Evolutionary conservation across 2,888 invertebrate genomes (phyloP).

Genomic region (Rhabditoides inermis): DNA sequence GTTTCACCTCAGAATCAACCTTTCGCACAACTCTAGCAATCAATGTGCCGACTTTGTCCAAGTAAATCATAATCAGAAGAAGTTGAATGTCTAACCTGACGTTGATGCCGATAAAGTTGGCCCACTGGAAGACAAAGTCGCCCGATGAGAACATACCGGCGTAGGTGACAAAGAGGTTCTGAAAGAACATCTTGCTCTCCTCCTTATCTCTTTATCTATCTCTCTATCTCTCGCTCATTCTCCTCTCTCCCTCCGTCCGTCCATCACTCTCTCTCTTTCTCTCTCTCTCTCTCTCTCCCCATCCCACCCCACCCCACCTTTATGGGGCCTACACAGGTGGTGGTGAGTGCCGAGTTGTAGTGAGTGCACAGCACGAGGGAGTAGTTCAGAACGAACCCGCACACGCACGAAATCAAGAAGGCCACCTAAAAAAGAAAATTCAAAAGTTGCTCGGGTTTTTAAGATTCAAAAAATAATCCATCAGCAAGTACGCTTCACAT

Average conservation of each 20-base stretch:
- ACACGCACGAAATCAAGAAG: slow-evolving; percentile 80
- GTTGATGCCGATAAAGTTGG: slow-evolving; percentile 91
- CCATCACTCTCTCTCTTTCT: background rate
- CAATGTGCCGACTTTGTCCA: background rate
- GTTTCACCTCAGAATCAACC: too few relatives aligned
- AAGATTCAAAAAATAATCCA: too few relatives aligned
- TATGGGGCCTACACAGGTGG: slow-evolving; percentile 92
- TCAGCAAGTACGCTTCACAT: too few relatives aligned
- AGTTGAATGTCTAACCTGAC: slow-evolving; percentile 50
- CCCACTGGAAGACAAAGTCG: slow-evolving; percentile 86
- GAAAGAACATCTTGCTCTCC: slow-evolving; percentile 19
- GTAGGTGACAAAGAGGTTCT: slow-evolving; percentile 91
- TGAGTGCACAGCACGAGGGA: slow-evolving; percentile 89
- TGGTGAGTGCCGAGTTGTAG: slow-evolving; percentile 93
- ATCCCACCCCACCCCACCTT: too few relatives aligned
- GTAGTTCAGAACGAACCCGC: slow-evolving; percentile 91
- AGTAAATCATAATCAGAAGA: background rate
- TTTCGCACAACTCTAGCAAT: too few relatives aligned
- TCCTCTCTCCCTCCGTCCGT: too few relatives aligned
- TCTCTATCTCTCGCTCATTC: too few relatives aligned
- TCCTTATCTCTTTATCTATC: too few relatives aligned
- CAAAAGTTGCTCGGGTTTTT: too few relatives aligned
- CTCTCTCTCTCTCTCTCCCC: too few relatives aligned
- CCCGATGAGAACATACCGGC: slow-evolving; percentile 95
- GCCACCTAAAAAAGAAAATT: slow-evolving; percentile 61